Evolutionary conservation across 2,113 vertebrate species (phyloP).

Genomic region (Colaptes auratus): DNA sequence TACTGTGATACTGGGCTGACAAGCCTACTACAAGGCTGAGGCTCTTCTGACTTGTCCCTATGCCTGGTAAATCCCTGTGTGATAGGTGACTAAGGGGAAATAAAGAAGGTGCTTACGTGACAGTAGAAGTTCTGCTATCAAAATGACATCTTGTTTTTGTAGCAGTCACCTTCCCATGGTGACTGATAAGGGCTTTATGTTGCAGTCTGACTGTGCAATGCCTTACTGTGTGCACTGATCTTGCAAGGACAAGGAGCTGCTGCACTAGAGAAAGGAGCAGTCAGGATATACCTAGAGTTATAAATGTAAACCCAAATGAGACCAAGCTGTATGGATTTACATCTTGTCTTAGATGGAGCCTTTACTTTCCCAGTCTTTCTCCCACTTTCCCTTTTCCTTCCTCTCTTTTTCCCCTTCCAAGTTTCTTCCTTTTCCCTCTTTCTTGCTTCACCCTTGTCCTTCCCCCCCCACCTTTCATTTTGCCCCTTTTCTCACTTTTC

Average conservation of each 20-base stretch:
- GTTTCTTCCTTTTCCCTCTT: neutral
- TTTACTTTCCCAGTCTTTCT: neutral
- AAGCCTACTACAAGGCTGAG: no score
- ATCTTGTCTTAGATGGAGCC: neutral
- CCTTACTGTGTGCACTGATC: neutral
- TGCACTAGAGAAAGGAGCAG: neutral
- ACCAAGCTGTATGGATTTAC: neutral
- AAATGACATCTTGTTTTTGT: neutral
- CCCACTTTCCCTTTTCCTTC: neutral
- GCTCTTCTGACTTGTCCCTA: neutral
- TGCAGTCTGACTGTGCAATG: neutral
- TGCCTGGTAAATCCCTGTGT: fast-evolving
- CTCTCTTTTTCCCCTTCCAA: neutral
- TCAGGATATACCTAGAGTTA: neutral
- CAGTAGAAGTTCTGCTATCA: neutral
- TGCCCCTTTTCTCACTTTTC: neutral
- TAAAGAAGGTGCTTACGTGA: neutral
- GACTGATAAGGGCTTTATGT: neutral
- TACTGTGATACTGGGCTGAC: neutral
- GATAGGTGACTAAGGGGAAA: neutral
- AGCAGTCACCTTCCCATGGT: neutral
- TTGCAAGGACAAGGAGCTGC: neutral
- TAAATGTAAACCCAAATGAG: no score
- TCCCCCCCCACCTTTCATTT: neutral
- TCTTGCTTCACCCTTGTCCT: neutral